Evolutionary conservation across 2,113 vertebrate genomes (phyloP).

Genomic region (Thryonomys swinderianus): DNA sequence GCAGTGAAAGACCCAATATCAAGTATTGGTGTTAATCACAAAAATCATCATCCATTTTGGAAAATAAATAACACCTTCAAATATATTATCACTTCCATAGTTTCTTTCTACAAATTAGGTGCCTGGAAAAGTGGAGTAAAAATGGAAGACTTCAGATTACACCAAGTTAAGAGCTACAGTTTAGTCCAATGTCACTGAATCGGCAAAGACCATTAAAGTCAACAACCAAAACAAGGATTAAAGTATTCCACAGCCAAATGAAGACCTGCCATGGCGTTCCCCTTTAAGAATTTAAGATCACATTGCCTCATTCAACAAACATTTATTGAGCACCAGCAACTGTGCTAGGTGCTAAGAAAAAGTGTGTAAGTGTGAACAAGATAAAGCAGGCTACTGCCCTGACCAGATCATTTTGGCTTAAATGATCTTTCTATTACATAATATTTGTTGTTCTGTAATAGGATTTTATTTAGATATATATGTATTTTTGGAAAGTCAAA

Average conservation of each 20-base stretch:
- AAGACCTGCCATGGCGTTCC: constrained; percentile 85
- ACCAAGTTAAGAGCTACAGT: constrained; percentile 42
- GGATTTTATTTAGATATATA: background rate
- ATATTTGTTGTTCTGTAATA: constrained; percentile 64
- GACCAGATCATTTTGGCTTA: constrained; percentile 85
- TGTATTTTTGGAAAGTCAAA: constrained; percentile 3
- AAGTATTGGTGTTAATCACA: constrained; percentile 19
- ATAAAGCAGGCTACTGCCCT: constrained; percentile 86
- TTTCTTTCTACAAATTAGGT: constrained; percentile 43
- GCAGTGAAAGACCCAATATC: background rate
- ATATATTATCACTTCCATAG: constrained; percentile 4
- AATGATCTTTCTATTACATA: constrained; percentile 88
- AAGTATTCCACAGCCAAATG: constrained; percentile 83
- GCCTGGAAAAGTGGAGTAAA: background rate
- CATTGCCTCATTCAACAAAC: constrained; percentile 76
- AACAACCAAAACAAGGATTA: constrained; percentile 29
- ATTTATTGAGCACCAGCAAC: constrained; percentile 74
- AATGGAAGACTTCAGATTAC: constrained; percentile 20
- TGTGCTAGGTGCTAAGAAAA: constrained; percentile 55
- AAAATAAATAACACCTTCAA: constrained; percentile 4
- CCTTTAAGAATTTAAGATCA: constrained; percentile 87
- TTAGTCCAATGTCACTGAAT: constrained; percentile 12
- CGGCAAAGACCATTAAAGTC: constrained; percentile 31
- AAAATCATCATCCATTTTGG: constrained; percentile 16
- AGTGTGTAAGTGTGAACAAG: constrained; percentile 58